Evolutionary conservation across 2,113 vertebrate species (phyloP), one percentile per base, ranked within the genome.

Genomic region (Leiothrix lutea): DNA sequence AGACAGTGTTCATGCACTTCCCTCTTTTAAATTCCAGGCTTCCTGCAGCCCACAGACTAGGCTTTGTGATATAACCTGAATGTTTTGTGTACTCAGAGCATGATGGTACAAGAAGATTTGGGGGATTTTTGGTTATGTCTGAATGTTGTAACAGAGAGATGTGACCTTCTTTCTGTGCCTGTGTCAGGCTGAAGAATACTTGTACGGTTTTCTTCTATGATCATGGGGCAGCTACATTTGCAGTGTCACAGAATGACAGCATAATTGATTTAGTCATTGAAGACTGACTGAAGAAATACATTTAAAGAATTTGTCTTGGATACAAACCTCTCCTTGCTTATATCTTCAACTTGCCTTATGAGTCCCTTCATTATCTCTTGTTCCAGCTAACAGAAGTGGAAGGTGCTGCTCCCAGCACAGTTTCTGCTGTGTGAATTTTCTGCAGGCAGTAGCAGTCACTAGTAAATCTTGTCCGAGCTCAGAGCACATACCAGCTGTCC

Each of bases 401-500:
- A 90, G 58, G 80, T 74, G 26, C 40, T 64, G 48, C 67, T 88
- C 20, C 22, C 51, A 84, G 56, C 35, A 50, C 8, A 22, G 47
- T 40, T 35, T 81, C 40, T 40, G 17, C 36, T 35, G 16, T 38
- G 16, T 38, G 50, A 3, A 2, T 86, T 86, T 93, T 83, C 71
- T 57, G 16, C 74, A 93, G 65, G 50, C 74, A 57, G 18, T 33
- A 40, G 18, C 66, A 90, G 66, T 38, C 70, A 24, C 53, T 24
- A 57, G 71, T 62, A 80, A 83, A 88, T 77, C 86, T 70, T 53
- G 58, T 24, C 74, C n/a, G 0, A 24, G 29, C 86, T 93, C 85
- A 54, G 58, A 92, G 86, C 51, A 88, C 93, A 86, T 86, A 70
- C 75, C 92, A 90, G 82, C 92, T 95, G 94, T 94, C 88, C 92